Evolutionary conservation across 92 coral and sea anemone genomes (phyloP), one percentile per base, ranked within the genome.

Genomic region (Metridium senile): DNA sequence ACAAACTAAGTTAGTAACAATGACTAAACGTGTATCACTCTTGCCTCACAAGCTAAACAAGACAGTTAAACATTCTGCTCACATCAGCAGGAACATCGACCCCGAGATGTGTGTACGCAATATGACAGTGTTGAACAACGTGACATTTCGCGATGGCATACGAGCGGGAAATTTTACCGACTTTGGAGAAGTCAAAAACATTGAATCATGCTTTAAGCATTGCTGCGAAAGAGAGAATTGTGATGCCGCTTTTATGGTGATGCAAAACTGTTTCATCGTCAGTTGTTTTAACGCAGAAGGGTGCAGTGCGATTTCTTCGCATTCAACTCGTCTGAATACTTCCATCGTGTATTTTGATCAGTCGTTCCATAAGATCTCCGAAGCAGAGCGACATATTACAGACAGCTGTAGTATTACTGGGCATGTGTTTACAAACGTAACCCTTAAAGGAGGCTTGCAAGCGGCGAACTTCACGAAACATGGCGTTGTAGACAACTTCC

Each of bases 161-260:
- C 83, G 91, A 20, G 97, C 99, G 13, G 99, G 99, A 23, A 93
- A 95, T 71, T 95, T 92, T 63, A 93, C 97, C 9, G 94, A 95
- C 53, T 89, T 89, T 57, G 99, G 99, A 25, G 86, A 76, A 32
- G 99, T 95, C 1, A 84, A 71, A n/a, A 70, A 83, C 74, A 80
- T 89, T 46, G 84, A 93, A 58, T 69, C 84, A 4, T 95, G 99
- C 54, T 90, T 90, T 33, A 90, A 80, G 33, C 82, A 80, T 65
- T 95, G 99, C 71, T 95, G 99, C 75, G 80, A 83, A 16, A 85
- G 84, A 70, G 78, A 84, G 59, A 80, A 84, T 23, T 95, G 99
- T 66, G 99, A 94, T 79, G 92, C 97, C 23, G 97, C 97, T 3
- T 92, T 95, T 68, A 89, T 95, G 99, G 92, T 95, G 29, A 74